These are phyloP conservation scores for Ptychobarbus kaznakovi DNA, from an alignment of 2,797 vertebrate genomes.

Conservation along the genomic window DNA sequence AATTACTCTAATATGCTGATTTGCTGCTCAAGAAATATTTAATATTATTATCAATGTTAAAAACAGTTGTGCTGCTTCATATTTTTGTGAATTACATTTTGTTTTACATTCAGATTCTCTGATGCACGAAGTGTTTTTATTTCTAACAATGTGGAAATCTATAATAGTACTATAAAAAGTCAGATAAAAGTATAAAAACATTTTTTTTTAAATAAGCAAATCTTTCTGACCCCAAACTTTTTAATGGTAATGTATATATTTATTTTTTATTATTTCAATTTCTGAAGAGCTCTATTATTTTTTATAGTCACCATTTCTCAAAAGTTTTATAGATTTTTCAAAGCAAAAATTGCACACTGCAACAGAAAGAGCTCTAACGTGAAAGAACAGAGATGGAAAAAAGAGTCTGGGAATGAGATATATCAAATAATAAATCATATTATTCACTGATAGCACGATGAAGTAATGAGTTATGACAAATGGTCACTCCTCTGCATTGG, in stretches of 20 bases:
- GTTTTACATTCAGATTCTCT: background rate
- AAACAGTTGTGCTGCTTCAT: background rate
- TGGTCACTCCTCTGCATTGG: slow-evolving; percentile 46
- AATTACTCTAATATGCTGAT: background rate
- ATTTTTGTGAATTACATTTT: no score
- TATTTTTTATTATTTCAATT: background rate
- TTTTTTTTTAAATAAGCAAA: no score
- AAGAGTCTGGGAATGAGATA: background rate
- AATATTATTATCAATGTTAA: background rate
- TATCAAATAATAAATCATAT: slow-evolving; percentile 16
- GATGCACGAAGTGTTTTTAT: background rate
- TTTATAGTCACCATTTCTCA: background rate
- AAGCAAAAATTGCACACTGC: background rate
- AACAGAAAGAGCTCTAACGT: background rate
- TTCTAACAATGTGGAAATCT: background rate
- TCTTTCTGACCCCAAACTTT: background rate
- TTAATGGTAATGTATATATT: background rate
- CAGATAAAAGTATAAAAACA: background rate
- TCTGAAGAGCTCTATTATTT: background rate
- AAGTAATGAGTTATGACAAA: slow-evolving; percentile 56
- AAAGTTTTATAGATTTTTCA: background rate
- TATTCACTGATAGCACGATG: slow-evolving; percentile 42
- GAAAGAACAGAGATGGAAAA: slow-evolving; percentile 1
- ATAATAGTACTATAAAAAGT: background rate
- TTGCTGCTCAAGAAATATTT: background rate